Conservation (phyloP, 1,140 invertebrate species). For the Penaeus indicus region DNA sequence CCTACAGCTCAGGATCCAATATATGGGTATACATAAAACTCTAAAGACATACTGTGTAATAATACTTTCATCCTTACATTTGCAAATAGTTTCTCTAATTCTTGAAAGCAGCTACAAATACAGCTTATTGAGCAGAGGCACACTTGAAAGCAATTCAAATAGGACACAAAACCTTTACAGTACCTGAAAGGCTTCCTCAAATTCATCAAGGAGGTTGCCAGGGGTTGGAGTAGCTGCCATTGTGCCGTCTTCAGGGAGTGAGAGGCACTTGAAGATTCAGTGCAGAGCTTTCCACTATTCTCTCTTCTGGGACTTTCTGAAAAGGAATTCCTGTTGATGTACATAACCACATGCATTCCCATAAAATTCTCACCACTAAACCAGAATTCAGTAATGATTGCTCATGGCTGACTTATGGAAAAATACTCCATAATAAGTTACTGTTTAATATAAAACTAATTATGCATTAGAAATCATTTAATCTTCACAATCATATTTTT, state of each 20-base stretch:
- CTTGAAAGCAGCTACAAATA: too few species aligned
- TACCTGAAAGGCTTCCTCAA: conserved; percentile 66
- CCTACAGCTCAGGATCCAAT: too few species aligned
- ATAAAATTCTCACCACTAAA: background rate
- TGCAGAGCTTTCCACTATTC: background rate
- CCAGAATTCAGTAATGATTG: too few species aligned
- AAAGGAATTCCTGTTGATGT: background rate
- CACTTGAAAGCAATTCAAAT: background rate
- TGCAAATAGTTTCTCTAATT: too few species aligned
- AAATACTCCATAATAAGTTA: too few species aligned
- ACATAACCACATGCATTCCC: background rate
- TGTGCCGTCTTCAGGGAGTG: background rate
- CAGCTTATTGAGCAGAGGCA: background rate
- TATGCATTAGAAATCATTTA: too few species aligned
- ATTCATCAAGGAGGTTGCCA: conserved; percentile 64
- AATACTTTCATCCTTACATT: too few species aligned
- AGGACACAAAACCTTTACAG: background rate
- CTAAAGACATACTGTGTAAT: too few species aligned
- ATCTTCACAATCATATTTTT: too few species aligned
- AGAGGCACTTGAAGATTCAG: background rate
- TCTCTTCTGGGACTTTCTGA: background rate
- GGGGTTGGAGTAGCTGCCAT: conserved; percentile 63
- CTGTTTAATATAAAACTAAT: too few species aligned
- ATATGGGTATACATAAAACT: too few species aligned
- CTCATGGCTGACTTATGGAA: too few species aligned